A percentile compares a stretch with the other conserved stretches of the same genome.
Conservation (phyloP, 1,140 invertebrate species). For the Drosophila elegans region DNA sequence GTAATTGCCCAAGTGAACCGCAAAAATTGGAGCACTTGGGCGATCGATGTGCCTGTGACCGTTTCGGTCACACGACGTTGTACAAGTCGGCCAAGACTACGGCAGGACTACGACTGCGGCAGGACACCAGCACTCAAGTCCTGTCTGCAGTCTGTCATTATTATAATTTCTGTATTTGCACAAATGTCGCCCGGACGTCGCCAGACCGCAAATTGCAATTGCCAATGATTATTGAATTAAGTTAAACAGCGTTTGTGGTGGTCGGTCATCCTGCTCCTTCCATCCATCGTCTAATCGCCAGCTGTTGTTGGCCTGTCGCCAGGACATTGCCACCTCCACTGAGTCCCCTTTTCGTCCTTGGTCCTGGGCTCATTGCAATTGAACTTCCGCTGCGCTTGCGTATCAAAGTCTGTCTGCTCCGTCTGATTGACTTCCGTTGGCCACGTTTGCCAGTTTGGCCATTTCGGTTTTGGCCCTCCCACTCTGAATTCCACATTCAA, state of each 20-base stretch:
- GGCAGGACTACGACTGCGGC: too few relatives aligned
- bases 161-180: conserved; percentile 84
- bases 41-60: conserved; percentile 74
- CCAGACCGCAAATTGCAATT: conserved; percentile 81
- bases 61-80: conserved; percentile 59
- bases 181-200: conserved; percentile 71
- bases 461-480: conserved; percentile 71
- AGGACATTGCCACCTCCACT: conserved; percentile 35
- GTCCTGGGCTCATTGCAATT: conserved; percentile 72
- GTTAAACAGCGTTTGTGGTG: conserved; percentile 82
- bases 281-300: conserved; percentile 61
- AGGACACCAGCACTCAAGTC: conserved; percentile 20
- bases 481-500: conserved; percentile 7
- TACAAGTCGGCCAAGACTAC: conserved; percentile 52
- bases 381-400: conserved; percentile 79
- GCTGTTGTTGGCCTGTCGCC: conserved; percentile 69
- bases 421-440: conserved; percentile 83
- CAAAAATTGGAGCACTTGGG: conserved; percentile 59
- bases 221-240: conserved; percentile 84
- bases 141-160: conserved; percentile 67
- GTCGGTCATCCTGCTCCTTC: conserved; percentile 29
- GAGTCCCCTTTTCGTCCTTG: conserved; percentile 5
- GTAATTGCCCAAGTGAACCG: conserved; percentile 66
- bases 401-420: conserved; percentile 75
- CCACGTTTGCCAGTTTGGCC: conserved; percentile 80